Base-by-base conservation (phyloP, 2,888 invertebrate species). In the Epistrophe grossulariae region DNA sequence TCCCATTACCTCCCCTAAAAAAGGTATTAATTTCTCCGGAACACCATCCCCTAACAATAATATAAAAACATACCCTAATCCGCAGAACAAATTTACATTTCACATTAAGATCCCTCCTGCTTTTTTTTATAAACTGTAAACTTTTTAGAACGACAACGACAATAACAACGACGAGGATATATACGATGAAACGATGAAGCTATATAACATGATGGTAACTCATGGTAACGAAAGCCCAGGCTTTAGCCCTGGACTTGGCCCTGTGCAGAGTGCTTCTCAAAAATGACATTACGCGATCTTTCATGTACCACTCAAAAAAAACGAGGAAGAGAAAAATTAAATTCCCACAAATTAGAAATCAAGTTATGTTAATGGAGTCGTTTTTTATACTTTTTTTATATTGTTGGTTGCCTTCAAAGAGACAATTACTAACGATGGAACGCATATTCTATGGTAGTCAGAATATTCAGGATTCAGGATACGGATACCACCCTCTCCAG, bases 281-380 rank as follows among this genome's bases (percentile, higher is more conserved):
- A 45, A 78, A 78, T 78, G 73, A 68, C 52, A 72, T 80, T 66
- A 77, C 60, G 60, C 82, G 73, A 85, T 81, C 59, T 82, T 82
- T 82, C 68, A 74, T 81, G 70, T 78, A 17, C 7, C 70, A 55
- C 74, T 15, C 24, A 40, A 40, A 70, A n/a, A 78, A 78, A 78
- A 66, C 76, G 60, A 76, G 59, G 57, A 71, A 31, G 68, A 50
- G 48, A 60, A 38, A 60, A 81, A 82, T 85, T 78, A 79, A 82
- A 78, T 85, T 85, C 82, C 85, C 85, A 74, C 85, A 85, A 85
- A 85, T 85, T 78, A 82, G 78, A 85, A 85, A 85, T 85, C 82
- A 82, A 78, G 82, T 85, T 82, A 85, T 82, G 82, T 79, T 79
- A 85, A 85, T 85, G 85, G 82, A 71, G 82, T 78, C 78, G 55